Base-by-base conservation (phyloP, 2,797 vertebrate species). In the Prunella strophiata region DNA sequence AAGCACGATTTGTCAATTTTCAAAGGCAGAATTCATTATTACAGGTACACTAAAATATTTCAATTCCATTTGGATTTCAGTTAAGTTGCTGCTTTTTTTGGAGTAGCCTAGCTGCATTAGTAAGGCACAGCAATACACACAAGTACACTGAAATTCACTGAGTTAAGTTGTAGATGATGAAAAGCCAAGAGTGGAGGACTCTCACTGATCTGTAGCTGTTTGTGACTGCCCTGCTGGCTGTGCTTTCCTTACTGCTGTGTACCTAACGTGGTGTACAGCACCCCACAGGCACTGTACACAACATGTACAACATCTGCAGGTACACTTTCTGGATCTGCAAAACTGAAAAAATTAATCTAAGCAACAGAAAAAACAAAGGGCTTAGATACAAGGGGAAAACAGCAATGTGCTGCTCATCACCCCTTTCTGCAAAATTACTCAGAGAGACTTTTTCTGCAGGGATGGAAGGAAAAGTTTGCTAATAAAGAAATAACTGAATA, bases 1-100 rank as follows among this genome's bases (percentile, higher is more conserved):
- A 63, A 66, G 38, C 10, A 59, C 0, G 0, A 40, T 10, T 7
- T 77, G 73, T 43, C 57, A 16, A 2, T 63, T 81, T 48, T 34
- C 87, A 59, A 77, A 43, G 38, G 36, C 26, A 92, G 42, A 78
- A 73, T 18, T 80, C 10, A 13, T 20, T 72, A 71, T 1, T 88
- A 55, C 27, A 68, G 29, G 16, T 21, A 51, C 27, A 23, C 38
- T 50, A 58, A 61, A 74, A 25, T 5, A 83, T 26, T 59, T 50
- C 22, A 16, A 14, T 25, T 67, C 36, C 47, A 65, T 38, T 1
- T 43, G 10, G 11, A 32, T 51, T 71, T 81, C 40, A 54, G 34
- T 77, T 30, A 38, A 38, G 26, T 59, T 88, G 32, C 34, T 72
- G 17, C 3, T 42, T 78, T 43, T 84, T 58, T 34, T 58, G 27